Conservation (phyloP, 2,113 vertebrate genomes). For the Condylura cristata region DNA sequence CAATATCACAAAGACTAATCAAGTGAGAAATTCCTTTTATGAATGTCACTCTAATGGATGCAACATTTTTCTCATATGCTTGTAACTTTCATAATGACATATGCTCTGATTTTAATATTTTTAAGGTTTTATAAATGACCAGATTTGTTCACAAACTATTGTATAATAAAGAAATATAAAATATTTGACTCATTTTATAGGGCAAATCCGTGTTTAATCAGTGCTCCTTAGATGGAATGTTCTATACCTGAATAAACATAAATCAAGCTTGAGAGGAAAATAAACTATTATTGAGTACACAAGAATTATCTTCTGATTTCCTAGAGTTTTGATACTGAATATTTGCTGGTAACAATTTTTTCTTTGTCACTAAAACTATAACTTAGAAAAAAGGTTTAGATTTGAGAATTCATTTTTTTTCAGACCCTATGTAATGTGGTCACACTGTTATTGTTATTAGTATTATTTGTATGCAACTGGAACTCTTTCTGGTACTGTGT, state of each 20-base stretch:
- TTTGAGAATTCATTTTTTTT: neutral
- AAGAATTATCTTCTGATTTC: neutral
- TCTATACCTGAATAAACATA: too few relatives aligned
- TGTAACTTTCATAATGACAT: neutral
- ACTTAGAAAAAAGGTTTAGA: neutral
- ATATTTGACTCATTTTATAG: neutral
- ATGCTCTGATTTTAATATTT: neutral
- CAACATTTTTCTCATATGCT: neutral
- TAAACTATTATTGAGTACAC: too few relatives aligned
- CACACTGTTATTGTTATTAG: neutral
- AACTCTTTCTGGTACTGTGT: neutral
- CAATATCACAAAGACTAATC: slow-evolving; percentile 55
- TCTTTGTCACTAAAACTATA: neutral
- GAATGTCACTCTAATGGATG: neutral
- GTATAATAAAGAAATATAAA: slow-evolving; percentile 27
- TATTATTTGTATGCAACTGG: neutral
- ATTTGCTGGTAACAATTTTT: neutral
- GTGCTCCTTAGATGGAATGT: too few relatives aligned
- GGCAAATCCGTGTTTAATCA: too few relatives aligned
- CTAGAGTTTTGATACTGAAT: neutral
- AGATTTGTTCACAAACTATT: neutral
- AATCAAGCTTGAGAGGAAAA: too few relatives aligned
- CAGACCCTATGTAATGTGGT: neutral
- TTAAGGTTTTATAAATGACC: neutral
- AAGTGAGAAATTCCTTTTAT: slow-evolving; percentile 33